Percentiles rank a stretch among this genome's conserved stretches.
Conservation (phyloP, 2,113 vertebrate species). For the Chaetorhynchus papuensis region DNA sequence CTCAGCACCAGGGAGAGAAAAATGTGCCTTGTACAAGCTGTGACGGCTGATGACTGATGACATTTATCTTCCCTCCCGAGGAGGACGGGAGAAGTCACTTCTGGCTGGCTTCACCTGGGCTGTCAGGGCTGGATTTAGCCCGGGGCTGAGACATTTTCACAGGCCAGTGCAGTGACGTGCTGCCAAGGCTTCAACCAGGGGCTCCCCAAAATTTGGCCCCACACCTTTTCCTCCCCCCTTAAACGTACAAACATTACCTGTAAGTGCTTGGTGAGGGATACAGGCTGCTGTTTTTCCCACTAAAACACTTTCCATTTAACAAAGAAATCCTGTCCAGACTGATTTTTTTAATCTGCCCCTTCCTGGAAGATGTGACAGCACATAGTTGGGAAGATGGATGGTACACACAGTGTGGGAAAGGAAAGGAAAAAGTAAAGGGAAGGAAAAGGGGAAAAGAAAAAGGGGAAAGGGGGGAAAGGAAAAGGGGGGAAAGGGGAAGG, state of each 20-base stretch:
- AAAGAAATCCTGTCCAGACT: neutral
- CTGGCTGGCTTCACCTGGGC: conserved; percentile 32
- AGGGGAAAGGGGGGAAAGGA: too few species aligned
- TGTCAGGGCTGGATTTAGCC: neutral
- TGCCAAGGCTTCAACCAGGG: neutral
- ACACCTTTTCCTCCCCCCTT: neutral
- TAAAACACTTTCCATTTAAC: neutral
- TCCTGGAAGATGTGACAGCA: neutral
- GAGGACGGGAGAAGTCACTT: neutral
- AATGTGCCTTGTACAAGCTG: neutral
- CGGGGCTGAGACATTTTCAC: neutral
- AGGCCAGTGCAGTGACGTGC: neutral
- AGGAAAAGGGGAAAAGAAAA: neutral
- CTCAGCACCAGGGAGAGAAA: neutral
- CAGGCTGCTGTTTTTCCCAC: neutral
- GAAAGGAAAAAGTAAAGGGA: neutral
- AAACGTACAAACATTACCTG: neutral
- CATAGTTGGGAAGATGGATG: neutral
- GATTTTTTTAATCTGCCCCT: neutral
- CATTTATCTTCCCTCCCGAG: conserved; percentile 55
- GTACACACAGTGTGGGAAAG: rapidly evolving
- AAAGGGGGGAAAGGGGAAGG: too few species aligned
- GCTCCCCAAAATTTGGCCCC: neutral
- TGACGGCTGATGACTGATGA: conserved; percentile 33
- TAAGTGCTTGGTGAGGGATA: neutral